A percentile compares a stretch with the other conserved stretches of the same genome.
These are phyloP conservation scores for Petrolisthes cinctipes DNA, from an alignment of 2,888 invertebrate genomes.

Conservation along the genomic window DNA sequence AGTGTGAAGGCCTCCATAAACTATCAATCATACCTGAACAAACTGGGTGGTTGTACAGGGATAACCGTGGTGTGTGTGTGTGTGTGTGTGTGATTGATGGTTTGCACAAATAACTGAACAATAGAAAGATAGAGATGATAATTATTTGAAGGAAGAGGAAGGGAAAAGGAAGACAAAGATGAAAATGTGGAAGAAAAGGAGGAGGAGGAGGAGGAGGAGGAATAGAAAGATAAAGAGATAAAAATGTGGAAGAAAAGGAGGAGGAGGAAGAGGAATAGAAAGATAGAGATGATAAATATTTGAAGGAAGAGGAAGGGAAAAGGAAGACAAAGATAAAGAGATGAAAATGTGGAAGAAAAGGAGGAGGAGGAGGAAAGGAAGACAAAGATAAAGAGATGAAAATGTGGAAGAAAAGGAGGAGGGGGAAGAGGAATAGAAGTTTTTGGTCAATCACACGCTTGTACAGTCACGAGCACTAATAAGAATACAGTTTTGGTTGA, in stretches of 20 bases:
- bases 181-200: background rate
- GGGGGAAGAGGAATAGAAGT: background rate
- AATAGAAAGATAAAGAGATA: background rate
- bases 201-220: background rate
- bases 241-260: background rate
- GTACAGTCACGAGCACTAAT: too few species aligned
- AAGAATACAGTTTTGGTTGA: too few species aligned
- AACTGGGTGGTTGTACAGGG: too few species aligned
- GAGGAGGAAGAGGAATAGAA: background rate
- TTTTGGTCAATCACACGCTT: too few species aligned
- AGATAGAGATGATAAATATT: background rate
- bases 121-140: too few species aligned
- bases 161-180: background rate
- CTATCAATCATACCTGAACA: too few species aligned
- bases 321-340: background rate
- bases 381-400: background rate
- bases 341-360: background rate
- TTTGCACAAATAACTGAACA: too few species aligned
- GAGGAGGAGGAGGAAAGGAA: background rate
- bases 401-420: background rate
- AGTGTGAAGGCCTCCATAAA: too few species aligned
- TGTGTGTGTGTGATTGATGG: too few species aligned
- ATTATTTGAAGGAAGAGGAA: too few species aligned
- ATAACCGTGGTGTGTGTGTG: too few species aligned
- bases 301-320: background rate